Evolutionary conservation across 2,888 invertebrate species (phyloP).

Genomic region (Tigriopus californicus): DNA sequence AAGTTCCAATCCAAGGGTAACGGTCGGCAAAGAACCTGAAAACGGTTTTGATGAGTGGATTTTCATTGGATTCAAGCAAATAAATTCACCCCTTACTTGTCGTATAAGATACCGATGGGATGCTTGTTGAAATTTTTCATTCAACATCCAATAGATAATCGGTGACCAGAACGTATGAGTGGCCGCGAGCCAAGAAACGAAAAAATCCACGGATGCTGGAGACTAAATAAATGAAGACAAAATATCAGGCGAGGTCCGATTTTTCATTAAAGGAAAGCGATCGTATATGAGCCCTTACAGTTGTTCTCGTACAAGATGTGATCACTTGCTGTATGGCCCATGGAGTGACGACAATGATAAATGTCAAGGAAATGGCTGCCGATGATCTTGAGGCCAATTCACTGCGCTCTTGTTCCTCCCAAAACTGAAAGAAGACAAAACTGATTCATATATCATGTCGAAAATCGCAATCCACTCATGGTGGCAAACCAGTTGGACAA

Average conservation of each 20-base stretch:
- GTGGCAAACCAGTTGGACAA: no score
- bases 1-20: not conserved
- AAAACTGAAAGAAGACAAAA: not conserved
- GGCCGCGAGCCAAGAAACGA: constrained; percentile 65
- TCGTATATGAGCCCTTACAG: constrained; percentile 32
- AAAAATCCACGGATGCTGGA: constrained; percentile 58
- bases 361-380: constrained; percentile 77
- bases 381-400: constrained; percentile 49
- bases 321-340: constrained; percentile 81
- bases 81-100: no score
- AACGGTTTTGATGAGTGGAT: no score
- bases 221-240: constrained; percentile 33
- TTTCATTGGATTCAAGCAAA: no score
- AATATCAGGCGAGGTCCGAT: not conserved
- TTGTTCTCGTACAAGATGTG: constrained; percentile 68
- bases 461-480: no score
- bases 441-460: not conserved
- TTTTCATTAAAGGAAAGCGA: not conserved
- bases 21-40: not conserved
- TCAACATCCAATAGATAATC: constrained; percentile 68
- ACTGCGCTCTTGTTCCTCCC: constrained; percentile 16
- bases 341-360: constrained; percentile 75
- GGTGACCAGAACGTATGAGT: constrained; percentile 82
- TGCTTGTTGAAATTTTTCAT: constrained; percentile 55
- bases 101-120: not conserved